Base-by-base conservation (phyloP, 2,797 vertebrate genomes). In the Eulemur albifrons region DNA sequence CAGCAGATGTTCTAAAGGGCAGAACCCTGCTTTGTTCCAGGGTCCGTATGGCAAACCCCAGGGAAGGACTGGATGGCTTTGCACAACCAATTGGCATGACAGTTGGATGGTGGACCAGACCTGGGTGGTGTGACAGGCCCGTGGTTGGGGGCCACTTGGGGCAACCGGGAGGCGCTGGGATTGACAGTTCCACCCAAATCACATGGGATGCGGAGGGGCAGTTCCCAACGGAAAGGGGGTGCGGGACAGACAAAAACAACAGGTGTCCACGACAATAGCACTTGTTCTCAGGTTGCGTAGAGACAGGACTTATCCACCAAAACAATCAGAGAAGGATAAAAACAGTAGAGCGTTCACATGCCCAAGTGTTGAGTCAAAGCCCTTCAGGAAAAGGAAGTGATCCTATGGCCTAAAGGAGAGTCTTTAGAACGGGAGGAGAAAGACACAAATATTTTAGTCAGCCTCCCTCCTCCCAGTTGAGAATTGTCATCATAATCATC, bases 321-420 rank as follows among this genome's bases (percentile, higher is more conserved):
- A 98, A 98, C 97, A 97, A 95, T 96, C 94, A 43, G 93, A 80
- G 65, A 86, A 93, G 93, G 86, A 87, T 96, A 75, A 94, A 97
- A 97, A 97, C 96, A 96, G 91, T 25, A 69, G 30, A 7, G 15
- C 7, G 6, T 43, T 86, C 86, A 57, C 92, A 93, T 96, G 93
- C 94, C 94, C 30, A 23, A 93, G 94, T 1, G 82, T n/a, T 97
- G 96, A 97, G 91, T 98, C 97, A 98, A 97, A 96, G 95, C 5
- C 48, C 38, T 77, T 93, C 95, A 98, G 97, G 97, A 98, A 98
- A 97, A 97, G 97, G 97, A 98, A 98, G 94, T 96, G 96, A 98
- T 88, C 96, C 5, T 67, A 77, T 83, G 80, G 57, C 82, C 88
- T 90, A 54, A 88, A 90, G 59, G 92, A 94, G 94, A 96, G 35